Base-by-base conservation (phyloP, 2,113 vertebrate genomes). In the Sus scrofa region DNA sequence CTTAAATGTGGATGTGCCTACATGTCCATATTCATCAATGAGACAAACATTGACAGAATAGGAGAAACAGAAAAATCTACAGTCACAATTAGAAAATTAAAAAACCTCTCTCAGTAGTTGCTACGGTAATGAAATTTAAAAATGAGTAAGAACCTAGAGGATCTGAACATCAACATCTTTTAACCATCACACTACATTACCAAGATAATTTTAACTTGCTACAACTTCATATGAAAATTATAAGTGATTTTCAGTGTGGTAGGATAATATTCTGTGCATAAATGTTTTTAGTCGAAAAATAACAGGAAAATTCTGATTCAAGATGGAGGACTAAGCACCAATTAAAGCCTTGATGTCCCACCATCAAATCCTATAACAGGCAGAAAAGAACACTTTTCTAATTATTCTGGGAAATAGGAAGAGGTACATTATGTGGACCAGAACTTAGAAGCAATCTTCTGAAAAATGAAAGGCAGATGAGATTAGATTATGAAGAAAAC, bases 171-270 rank as follows among this genome's bases (percentile, higher is more conserved):
- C 58, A 77, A 62, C 87, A 7, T 56, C n/a, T 75, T 77, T 85
- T n/a, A 83, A 27, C 13, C 14, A 58, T 63, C 20, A 79, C 7
- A 79, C 14, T 26, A 70, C 22, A 11, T 56, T 78, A 24, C 22
- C 68, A 83, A 83, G 50, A 27, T 54, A 52, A 71, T 93, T 77
- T 77, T 26, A 22, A 78, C 71, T 34, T 85, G 16, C 50, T 79
- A n/a, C 1, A 62, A 65, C 32, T 79, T 54, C 54, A 85, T 34
- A 13, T 89, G 34, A 89, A 77, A 89, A 79, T 7, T 2, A 1
- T 71, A 77, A 84, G 16, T 96, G 10, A 90, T 52, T 73, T 92
- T 93, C 89, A 85, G 44, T 71, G 37, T 63, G n/a, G 32, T 12
- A 65, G 65, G 85, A 79, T 73, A 85, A 65, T 65, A 79, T 85